Conservation (phyloP, 2,797 vertebrate genomes). For the Epinephelus malabaricus region DNA sequence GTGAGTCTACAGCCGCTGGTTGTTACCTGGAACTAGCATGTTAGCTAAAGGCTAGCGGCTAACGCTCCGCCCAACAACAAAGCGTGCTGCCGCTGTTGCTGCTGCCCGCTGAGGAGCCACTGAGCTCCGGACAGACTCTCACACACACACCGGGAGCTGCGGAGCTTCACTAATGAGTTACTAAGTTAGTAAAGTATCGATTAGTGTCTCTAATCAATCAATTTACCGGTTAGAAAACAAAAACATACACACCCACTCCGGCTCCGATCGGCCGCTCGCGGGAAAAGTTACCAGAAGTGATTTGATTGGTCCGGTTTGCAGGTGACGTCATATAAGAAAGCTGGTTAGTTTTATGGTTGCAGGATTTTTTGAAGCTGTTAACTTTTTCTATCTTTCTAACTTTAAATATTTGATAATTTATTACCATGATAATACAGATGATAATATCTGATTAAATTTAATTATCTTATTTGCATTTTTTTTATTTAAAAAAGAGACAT, state of each 20-base stretch:
- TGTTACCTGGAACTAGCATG: slow-evolving; percentile 41
- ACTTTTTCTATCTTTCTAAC: no score
- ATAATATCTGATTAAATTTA: no score
- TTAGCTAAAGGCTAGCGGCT: slow-evolving; percentile 45
- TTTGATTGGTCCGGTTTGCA: slow-evolving; percentile 55
- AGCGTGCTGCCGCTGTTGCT: neutral
- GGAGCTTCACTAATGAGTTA: accelerated
- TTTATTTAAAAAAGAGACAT: no score
- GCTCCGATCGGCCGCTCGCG: slow-evolving; percentile 43
- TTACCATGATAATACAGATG: no score
- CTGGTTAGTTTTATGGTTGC: slow-evolving; percentile 19
- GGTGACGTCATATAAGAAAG: slow-evolving; percentile 31
- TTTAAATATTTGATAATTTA: no score
- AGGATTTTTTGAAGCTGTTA: neutral
- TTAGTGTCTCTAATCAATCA: neutral
- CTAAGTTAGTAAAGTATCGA: no score
- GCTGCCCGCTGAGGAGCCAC: neutral
- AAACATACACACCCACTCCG: neutral
- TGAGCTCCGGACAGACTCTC: neutral
- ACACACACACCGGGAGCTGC: accelerated
- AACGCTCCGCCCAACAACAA: slow-evolving; percentile 53
- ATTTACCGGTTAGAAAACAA: neutral
- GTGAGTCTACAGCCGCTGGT: neutral
- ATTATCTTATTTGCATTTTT: no score
- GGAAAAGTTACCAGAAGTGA: slow-evolving; percentile 46